Percentiles rank a stretch among this genome's conserved stretches.
Conservation (phyloP, 2,113 vertebrate species). For the Odocoileus hemionus region DNA sequence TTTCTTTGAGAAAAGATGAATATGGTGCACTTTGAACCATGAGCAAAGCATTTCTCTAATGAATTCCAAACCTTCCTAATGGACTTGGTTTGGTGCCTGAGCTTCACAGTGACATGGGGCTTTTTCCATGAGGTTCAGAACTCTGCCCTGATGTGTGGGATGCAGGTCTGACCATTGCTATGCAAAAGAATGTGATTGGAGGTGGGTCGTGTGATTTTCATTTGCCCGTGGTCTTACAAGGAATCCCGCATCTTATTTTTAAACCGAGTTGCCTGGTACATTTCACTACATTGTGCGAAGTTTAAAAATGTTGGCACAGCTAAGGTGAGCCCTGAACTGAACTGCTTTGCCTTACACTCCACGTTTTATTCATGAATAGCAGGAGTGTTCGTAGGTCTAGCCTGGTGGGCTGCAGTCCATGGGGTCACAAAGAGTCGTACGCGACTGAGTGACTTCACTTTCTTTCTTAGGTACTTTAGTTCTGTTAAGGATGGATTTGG, state of each 20-base stretch:
- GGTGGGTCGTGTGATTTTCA: slow-evolving; percentile 51
- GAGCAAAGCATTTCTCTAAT: not conserved
- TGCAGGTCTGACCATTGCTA: slow-evolving; percentile 48
- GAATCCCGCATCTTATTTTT: slow-evolving; percentile 64
- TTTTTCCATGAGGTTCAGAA: slow-evolving; percentile 50
- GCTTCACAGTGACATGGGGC: not conserved
- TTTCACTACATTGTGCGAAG: slow-evolving; percentile 47
- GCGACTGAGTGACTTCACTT: no score
- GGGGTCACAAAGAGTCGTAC: no score
- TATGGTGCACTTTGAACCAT: not conserved
- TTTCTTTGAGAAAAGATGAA: not conserved
- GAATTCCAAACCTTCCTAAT: not conserved
- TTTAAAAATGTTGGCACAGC: slow-evolving; percentile 62
- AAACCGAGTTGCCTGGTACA: slow-evolving; percentile 32
- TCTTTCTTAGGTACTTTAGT: not conserved
- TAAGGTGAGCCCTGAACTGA: slow-evolving; percentile 63
- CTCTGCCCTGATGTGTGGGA: slow-evolving; percentile 50
- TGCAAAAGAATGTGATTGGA: slow-evolving; percentile 62
- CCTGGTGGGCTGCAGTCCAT: no score
- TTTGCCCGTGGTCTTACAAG: slow-evolving; percentile 66
- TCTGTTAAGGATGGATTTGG: not conserved
- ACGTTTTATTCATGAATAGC: slow-evolving; percentile 33
- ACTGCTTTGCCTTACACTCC: not conserved
- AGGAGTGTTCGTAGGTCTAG: not conserved
- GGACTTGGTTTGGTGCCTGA: not conserved